Conservation (phyloP, 2,113 vertebrate genomes). For the Leucoraja erinaceus region DNA sequence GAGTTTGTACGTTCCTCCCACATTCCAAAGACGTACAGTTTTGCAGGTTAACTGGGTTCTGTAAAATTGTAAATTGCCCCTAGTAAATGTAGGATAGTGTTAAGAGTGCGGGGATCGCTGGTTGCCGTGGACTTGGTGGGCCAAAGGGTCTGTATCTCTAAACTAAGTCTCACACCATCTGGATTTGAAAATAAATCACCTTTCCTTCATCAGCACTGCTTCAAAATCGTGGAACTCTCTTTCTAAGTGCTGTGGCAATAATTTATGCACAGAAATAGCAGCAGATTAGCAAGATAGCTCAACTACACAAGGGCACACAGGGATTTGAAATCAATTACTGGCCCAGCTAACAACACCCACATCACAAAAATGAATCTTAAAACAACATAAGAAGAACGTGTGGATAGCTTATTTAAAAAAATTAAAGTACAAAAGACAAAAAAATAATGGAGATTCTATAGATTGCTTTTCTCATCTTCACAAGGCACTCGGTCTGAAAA, state of each 20-base stretch:
- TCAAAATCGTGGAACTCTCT: background rate
- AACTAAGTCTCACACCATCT: background rate
- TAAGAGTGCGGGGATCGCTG: no score
- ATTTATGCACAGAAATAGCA: background rate
- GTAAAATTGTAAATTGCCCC: no score
- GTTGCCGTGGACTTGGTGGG: no score
- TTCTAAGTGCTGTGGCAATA: background rate
- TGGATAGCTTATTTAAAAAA: background rate
- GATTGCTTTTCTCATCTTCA: background rate
- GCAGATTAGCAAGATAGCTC: background rate
- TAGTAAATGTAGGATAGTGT: no score
- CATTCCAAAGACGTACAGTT: no score
- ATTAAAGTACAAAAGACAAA: background rate
- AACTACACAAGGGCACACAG: background rate
- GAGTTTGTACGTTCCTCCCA: no score
- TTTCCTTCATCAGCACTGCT: background rate
- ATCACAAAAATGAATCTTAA: background rate
- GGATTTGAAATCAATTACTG: background rate
- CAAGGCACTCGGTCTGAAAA: background rate
- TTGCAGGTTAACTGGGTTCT: no score
- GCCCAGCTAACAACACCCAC: background rate
- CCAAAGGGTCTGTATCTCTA: no score
- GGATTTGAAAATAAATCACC: background rate
- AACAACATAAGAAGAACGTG: background rate
- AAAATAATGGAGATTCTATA: background rate